Percentiles rank a stretch among this genome's conserved stretches.
Evolutionary conservation across 2,113 vertebrate genomes (phyloP).

Genomic region (Amia ocellicauda): DNA sequence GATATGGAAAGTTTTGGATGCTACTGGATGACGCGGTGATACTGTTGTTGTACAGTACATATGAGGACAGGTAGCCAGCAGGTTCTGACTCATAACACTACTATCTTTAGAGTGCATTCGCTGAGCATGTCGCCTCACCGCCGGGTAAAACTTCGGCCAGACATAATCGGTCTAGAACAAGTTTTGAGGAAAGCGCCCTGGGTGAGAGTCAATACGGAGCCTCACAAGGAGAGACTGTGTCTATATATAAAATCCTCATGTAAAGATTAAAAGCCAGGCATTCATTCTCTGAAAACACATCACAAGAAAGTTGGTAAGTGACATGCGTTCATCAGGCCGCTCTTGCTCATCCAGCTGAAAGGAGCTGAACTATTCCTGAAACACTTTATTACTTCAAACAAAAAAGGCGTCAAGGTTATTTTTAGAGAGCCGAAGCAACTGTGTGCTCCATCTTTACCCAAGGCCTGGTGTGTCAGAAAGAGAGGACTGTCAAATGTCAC

Average conservation of each 20-base stretch:
- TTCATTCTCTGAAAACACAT: too few species aligned
- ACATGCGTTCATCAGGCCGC: too few species aligned
- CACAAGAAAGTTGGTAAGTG: too few species aligned
- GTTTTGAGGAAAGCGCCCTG: neutral
- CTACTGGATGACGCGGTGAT: neutral
- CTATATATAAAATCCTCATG: neutral
- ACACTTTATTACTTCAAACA: too few species aligned
- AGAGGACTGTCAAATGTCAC: too few species aligned
- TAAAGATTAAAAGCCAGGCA: too few species aligned
- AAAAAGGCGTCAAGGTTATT: too few species aligned
- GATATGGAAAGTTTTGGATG: neutral
- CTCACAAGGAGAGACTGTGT: neutral
- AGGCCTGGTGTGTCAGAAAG: too few species aligned
- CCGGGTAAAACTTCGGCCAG: neutral
- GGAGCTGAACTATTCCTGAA: too few species aligned
- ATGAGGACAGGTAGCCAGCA: constrained; percentile 3
- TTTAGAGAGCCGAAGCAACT: too few species aligned
- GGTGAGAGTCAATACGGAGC: neutral
- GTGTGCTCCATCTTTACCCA: too few species aligned
- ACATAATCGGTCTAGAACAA: neutral
- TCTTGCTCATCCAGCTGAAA: too few species aligned
- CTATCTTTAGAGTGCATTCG: constrained; percentile 9
- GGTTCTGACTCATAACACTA: neutral
- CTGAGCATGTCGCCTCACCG: neutral
- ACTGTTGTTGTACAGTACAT: neutral